Evolutionary conservation across 2,797 vertebrate species (phyloP).

Genomic region (Jordanella pulchra): DNA sequence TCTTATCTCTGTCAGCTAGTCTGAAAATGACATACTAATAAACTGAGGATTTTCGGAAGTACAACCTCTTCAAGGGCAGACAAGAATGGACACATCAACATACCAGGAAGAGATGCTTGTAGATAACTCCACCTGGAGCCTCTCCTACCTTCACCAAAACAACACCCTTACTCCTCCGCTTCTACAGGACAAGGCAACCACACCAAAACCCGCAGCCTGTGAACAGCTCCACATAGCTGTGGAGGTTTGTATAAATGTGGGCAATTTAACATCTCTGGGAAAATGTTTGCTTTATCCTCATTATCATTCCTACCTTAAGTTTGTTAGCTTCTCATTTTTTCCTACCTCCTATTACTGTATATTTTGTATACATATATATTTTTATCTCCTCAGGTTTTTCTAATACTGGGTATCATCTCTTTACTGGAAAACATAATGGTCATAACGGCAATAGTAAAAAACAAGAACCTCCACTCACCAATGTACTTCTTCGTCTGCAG

Average conservation of each 20-base stretch:
- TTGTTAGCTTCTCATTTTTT: background rate
- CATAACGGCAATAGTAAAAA: conserved; percentile 91
- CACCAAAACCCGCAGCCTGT: conserved; percentile 72
- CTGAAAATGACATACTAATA: conserved; percentile 33
- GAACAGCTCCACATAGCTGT: conserved; percentile 92
- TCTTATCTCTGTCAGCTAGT: conserved; percentile 26
- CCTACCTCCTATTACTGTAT: background rate
- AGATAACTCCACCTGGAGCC: conserved; percentile 58
- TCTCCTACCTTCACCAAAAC: conserved; percentile 57
- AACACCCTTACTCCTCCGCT: conserved; percentile 47
- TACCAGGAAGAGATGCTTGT: conserved; percentile 48
- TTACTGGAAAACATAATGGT: conserved; percentile 94
- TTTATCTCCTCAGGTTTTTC: conserved; percentile 80
- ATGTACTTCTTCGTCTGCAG: conserved; percentile 93
- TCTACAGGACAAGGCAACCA: conserved; percentile 43
- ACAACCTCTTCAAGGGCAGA: conserved; percentile 66
- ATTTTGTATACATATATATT: background rate
- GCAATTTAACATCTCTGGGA: background rate
- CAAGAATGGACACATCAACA: conserved; percentile 33
- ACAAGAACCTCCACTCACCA: conserved; percentile 96
- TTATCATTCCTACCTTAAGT: too few species aligned
- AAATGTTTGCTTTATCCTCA: background rate
- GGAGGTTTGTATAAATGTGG: conserved; percentile 77
- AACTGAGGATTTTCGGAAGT: conserved; percentile 40
- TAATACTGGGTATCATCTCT: conserved; percentile 92